phyloP scores from a whole-genome alignment of 2,888 invertebrate species.

The Acleris literana region DNA sequence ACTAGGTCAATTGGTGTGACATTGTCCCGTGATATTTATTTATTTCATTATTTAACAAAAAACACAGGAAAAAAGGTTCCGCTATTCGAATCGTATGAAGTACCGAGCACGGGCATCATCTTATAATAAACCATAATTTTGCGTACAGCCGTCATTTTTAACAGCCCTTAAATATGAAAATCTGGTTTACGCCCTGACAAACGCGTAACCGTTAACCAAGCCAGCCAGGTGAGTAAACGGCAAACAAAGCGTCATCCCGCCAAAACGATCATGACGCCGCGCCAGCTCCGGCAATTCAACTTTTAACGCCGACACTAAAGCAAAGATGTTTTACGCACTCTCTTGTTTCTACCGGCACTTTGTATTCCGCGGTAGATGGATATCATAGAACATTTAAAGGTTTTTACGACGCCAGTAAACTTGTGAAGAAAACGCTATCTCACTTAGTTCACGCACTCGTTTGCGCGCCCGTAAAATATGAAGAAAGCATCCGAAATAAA shows the following conservation, averaged over 20 bases:
- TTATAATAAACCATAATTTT: too few species aligned
- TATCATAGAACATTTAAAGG: slow-evolving; percentile 50
- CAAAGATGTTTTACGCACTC: slow-evolving; percentile 30
- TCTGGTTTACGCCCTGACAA: too few species aligned
- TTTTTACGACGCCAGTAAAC: slow-evolving; percentile 53
- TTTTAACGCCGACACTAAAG: slow-evolving; percentile 32
- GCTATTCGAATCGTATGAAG: too few species aligned
- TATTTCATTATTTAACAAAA: too few species aligned
- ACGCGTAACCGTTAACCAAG: neutral
- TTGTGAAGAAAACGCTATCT: slow-evolving; percentile 47
- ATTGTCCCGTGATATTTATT: too few species aligned
- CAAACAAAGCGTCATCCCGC: slow-evolving; percentile 10
- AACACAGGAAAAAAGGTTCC: too few species aligned
- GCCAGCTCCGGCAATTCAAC: neutral
- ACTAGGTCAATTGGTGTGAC: too few species aligned
- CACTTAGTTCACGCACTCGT: slow-evolving; percentile 57
- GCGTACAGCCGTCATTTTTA: too few species aligned
- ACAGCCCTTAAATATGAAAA: too few species aligned
- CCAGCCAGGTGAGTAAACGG: neutral
- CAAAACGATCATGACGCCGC: neutral
- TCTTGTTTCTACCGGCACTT: slow-evolving; percentile 35
- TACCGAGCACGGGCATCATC: too few species aligned
- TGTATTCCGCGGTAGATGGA: slow-evolving; percentile 46
- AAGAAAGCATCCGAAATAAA: slow-evolving; percentile 56
- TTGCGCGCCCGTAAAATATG: slow-evolving; percentile 56